A percentile compares a stretch with the other conserved stretches of the same genome.
phyloP scores from a whole-genome alignment of 2,113 vertebrate genomes.

The Chitala chitala region DNA sequence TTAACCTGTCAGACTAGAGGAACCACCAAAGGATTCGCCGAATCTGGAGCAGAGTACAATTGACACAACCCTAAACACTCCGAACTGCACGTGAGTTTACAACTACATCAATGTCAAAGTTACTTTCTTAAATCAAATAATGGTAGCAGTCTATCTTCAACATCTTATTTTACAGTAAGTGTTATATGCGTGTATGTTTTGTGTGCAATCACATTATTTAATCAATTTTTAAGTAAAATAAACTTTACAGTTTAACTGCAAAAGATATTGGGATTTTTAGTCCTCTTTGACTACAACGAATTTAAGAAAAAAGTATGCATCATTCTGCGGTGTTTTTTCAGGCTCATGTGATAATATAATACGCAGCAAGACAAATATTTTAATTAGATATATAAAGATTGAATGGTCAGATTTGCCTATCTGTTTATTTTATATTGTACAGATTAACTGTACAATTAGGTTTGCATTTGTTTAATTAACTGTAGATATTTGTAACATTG shows the following conservation, averaged over 20 bases:
- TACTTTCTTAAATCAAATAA: background rate
- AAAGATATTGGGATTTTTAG: too few species aligned
- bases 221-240: too few species aligned
- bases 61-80: background rate
- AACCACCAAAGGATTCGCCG: background rate
- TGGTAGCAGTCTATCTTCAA: background rate
- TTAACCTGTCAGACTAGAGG: background rate
- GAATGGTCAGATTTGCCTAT: background rate
- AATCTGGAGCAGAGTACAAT: background rate
- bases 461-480: background rate
- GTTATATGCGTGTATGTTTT: too few species aligned
- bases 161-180: background rate
- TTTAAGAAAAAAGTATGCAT: background rate
- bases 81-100: conserved; percentile 18
- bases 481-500: too few species aligned
- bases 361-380: background rate
- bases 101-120: background rate
- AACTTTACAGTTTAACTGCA: too few species aligned
- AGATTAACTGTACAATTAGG: background rate
- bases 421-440: background rate
- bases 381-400: background rate
- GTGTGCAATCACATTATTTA: too few species aligned
- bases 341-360: background rate
- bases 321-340: background rate
- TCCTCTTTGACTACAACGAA: too few species aligned